A percentile compares a stretch with the other conserved stretches of the same genome.
Evolutionary conservation across 2,113 vertebrate genomes (phyloP).

Genomic region (Paracyprichromis sp.): DNA sequence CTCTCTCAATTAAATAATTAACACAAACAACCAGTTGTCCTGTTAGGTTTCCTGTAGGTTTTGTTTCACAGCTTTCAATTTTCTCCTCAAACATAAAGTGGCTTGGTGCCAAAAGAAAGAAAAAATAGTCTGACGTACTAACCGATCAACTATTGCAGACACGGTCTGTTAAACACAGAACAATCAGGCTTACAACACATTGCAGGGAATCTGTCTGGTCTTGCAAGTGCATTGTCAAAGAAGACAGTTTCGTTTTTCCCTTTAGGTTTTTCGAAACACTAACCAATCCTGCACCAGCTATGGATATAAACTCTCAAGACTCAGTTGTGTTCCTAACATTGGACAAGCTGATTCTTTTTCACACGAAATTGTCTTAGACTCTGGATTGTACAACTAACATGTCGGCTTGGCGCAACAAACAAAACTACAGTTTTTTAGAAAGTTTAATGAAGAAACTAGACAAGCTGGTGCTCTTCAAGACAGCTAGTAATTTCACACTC

Average conservation of each 20-base stretch:
- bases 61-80: neutral
- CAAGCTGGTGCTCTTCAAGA: neutral
- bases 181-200: neutral
- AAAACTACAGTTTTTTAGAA: neutral
- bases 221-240: neutral
- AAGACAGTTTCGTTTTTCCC: neutral
- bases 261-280: neutral
- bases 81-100: neutral
- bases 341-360: neutral
- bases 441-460: neutral
- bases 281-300: neutral
- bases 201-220: neutral
- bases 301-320: neutral
- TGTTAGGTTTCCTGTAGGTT: neutral
- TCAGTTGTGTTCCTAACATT: neutral
- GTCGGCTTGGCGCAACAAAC: neutral
- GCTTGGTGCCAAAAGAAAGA: neutral
- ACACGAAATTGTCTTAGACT: neutral
- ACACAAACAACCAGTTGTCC: neutral
- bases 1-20: neutral
- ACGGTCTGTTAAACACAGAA: neutral
- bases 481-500: neutral
- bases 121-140: neutral
- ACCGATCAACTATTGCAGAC: neutral
- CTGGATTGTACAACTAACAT: neutral